phyloP scores from a whole-genome alignment of 2,113 vertebrate genomes.

The Noctilio leporinus region DNA sequence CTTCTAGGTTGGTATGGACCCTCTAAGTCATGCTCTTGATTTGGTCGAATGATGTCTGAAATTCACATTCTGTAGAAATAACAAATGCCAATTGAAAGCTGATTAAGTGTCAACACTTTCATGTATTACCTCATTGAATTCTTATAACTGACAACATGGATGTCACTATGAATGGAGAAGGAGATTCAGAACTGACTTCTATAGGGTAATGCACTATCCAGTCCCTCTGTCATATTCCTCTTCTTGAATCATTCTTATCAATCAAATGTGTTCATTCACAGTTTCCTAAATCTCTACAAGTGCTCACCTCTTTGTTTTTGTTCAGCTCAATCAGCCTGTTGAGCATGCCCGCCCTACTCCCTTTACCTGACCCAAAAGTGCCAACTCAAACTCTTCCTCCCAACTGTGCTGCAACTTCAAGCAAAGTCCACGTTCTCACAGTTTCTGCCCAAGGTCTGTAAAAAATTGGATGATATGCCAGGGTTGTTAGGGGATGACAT shows the following conservation, averaged over 20 bases:
- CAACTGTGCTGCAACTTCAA: too few species aligned
- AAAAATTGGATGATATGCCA: accelerated
- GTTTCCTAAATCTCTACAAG: accelerated
- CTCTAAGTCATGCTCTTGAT: neutral
- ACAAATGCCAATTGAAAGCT: accelerated
- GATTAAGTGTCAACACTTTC: accelerated
- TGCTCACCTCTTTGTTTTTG: accelerated
- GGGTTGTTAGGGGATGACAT: accelerated
- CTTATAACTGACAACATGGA: too few species aligned
- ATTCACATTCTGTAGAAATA: too few species aligned
- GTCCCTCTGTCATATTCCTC: neutral
- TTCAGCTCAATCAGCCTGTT: accelerated
- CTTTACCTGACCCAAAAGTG: accelerated
- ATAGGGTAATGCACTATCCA: neutral
- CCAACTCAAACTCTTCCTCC: too few species aligned
- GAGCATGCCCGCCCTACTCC: accelerated
- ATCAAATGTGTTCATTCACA: accelerated
- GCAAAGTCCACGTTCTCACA: accelerated
- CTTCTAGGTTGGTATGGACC: neutral
- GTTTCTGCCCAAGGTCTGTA: neutral
- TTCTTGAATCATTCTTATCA: neutral
- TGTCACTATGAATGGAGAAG: neutral
- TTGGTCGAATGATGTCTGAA: neutral
- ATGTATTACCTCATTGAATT: neutral
- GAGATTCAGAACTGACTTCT: neutral